A percentile compares a stretch with the other conserved stretches of the same genome.
Evolutionary conservation across 2,113 vertebrate species (phyloP).

Genomic region (Chloebia gouldiae): DNA sequence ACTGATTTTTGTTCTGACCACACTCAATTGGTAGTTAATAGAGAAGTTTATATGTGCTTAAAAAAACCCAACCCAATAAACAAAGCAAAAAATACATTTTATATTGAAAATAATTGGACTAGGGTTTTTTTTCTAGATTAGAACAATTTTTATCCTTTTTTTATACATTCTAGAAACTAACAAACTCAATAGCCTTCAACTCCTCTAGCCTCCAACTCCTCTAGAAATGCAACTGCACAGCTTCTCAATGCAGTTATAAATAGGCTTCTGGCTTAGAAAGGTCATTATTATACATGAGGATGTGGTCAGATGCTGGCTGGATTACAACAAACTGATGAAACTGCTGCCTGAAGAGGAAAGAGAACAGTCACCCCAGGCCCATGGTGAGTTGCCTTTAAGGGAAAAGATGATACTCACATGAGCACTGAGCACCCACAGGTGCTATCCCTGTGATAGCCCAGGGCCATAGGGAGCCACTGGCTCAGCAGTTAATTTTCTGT

Average conservation of each 20-base stretch:
- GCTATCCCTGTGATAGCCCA: accelerated
- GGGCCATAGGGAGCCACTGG: neutral
- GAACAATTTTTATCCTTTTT: neutral
- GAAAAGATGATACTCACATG: neutral
- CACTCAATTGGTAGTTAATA: neutral
- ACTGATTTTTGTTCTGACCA: neutral
- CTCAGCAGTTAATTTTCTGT: neutral
- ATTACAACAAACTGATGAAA: neutral
- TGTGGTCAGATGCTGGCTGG: neutral
- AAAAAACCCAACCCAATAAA: accelerated
- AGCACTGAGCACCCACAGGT: accelerated
- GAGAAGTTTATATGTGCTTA: neutral
- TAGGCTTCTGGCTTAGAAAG: neutral
- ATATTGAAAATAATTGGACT: neutral
- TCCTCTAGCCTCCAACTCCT: neutral
- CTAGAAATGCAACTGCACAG: neutral
- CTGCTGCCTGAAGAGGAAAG: neutral
- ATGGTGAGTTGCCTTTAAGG: neutral
- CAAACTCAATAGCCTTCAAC: neutral
- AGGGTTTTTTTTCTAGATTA: neutral
- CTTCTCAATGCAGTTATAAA: neutral
- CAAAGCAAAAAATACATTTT: neutral
- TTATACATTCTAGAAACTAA: neutral
- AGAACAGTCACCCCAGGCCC: neutral
- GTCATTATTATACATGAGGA: neutral